Base-by-base conservation (phyloP, 2,888 invertebrate genomes). In the Lottia scabra region DNA sequence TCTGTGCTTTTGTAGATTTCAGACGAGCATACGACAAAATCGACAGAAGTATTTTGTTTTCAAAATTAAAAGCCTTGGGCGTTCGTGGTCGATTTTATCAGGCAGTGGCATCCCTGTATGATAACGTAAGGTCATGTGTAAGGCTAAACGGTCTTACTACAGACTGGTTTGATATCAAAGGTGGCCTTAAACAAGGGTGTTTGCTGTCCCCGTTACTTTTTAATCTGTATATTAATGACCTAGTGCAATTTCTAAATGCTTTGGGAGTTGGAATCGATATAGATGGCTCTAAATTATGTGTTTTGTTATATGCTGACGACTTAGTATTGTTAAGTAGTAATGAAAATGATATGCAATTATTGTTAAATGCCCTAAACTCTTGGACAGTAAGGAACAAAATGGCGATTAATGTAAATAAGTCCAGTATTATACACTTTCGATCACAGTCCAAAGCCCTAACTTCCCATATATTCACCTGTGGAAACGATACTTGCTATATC, bases 351-450 rank as follows among this genome's bases (percentile, higher is more conserved):
- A 46, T 76, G 46, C 75, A 79, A 48, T 16, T 30, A 26, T n/a
- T 76, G 43, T 23, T 77, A 27, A 64, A 76, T 71, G 65, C 16
- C 26, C 27, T 79, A 4, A 30, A 62, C 43, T 27, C 38, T n/a
- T 76, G 79, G 77, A 76, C 75, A 62, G 44, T 27, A 19, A 5
- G 27, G n/a, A 76, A 73, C 70, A 62, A 65, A 67, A 71, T 76
- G 66, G 16, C 10, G 16, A 64, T 79, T 15, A 79, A 79, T 65
- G 19, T 8, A 38, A 26, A 26, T 13, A 79, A 79, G 70, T 70
- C 78, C 30, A 76, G 75, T 63, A 65, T 74, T 71, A 66, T 78
- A 16, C 77, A 79, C 62, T 76, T 79, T 67, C 43, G 76, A 26
- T 66, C 67, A 45, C 13, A 16, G 2, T 70, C 68, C 27, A 43